Base-by-base conservation (phyloP, 1,140 invertebrate species). In the Pseudomyrmex gracilis region DNA sequence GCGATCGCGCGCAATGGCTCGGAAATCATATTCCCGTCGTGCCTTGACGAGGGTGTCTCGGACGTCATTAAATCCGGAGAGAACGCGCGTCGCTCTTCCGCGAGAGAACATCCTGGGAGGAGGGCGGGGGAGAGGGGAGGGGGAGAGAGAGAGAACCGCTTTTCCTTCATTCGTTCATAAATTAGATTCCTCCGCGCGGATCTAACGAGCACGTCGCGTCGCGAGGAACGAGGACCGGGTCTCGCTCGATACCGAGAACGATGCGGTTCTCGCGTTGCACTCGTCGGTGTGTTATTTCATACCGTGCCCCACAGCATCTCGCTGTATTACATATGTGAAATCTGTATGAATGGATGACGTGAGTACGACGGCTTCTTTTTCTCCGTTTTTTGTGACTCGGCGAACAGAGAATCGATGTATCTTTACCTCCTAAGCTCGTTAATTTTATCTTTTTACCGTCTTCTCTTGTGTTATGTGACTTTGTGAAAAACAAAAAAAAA, bases 261-360 rank as follows among this genome's bases (percentile, higher is more conserved):
- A 68, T 66, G 13, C 13, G 67, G 17, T 22, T 51, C 47, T 60
- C 24, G 51, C 15, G 17, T 53, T 76, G 51, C 82, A 74, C 58
- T 12, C n/a, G 64, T 5, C 43, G 76, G 87, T 88, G 86, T 88
- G 87, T 88, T 87, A 88, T 88, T 88, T 87, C 87, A 88, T 88
- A 87, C 71, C 58, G 67, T 47, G 64, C 61, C 73, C 45, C 63
- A 55, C 61, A 58, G 68, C 86, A 85, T 85, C 83, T 88, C 85
- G 85, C 76, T 58, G 64, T 85, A 85, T 64, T 67, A 66, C 71
- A 13, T 34, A 34, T 34, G 34, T 61, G 77, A 82, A 85, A 86
- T 87, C 83, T 85, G 73, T 34, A 34, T 71, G 73, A 68, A 71
- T 70, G 73, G 53, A 78, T 34, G 43, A 15, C 20, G 17, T 12